Conservation (phyloP, 2,797 vertebrate genomes). For the Acipenser oxyrinchus region DNA sequence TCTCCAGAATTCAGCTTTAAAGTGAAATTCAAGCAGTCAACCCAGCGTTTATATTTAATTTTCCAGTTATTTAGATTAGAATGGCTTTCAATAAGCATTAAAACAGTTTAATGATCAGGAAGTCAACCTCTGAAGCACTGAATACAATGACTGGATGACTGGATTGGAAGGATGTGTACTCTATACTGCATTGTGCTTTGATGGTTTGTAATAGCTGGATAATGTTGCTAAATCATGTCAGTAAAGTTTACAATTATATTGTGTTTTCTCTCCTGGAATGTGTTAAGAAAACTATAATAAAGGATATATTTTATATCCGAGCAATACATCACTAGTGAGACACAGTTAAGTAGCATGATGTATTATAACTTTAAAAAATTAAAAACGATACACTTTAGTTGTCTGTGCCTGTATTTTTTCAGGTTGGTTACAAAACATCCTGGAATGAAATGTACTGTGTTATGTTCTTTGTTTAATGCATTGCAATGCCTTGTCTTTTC, state of each 20-base stretch:
- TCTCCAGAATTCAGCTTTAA: not conserved
- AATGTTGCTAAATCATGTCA: not conserved
- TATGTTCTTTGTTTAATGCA: too few relatives aligned
- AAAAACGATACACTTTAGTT: too few relatives aligned
- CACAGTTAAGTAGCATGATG: too few relatives aligned
- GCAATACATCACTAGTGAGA: too few relatives aligned
- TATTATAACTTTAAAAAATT: too few relatives aligned
- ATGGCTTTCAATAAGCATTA: slow-evolving; percentile 35
- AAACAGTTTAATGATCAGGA: slow-evolving; percentile 39
- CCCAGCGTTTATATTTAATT: slow-evolving; percentile 42
- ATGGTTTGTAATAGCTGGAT: slow-evolving; percentile 4
- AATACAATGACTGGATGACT: slow-evolving; percentile 20
- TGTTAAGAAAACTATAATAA: not conserved
- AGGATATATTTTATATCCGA: too few relatives aligned
- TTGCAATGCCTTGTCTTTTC: too few relatives aligned
- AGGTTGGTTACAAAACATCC: too few relatives aligned
- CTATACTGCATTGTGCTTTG: slow-evolving; percentile 26
- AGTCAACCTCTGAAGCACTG: slow-evolving; percentile 33
- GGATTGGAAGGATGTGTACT: slow-evolving; percentile 26
- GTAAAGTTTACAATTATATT: not conserved
- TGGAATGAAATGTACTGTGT: too few relatives aligned
- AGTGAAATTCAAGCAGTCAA: slow-evolving; percentile 29
- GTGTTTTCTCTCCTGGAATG: not conserved
- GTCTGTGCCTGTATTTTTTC: too few relatives aligned
- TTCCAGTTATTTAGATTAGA: slow-evolving; percentile 47